These are phyloP conservation scores for Drosophila phalerata DNA, from an alignment of 2,888 invertebrate genomes.

Conservation along the genomic window DNA sequence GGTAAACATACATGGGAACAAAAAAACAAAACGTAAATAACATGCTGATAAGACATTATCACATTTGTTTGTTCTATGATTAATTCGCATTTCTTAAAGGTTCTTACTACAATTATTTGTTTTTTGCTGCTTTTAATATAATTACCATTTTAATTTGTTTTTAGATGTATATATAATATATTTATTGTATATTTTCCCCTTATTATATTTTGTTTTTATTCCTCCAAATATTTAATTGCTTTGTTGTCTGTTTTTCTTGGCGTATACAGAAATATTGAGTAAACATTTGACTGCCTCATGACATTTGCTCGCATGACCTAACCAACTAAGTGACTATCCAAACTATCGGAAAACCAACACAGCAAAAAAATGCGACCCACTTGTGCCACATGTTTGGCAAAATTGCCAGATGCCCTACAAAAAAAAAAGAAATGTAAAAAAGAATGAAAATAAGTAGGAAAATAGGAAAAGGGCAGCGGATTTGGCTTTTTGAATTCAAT, in stretches of 20 bases:
- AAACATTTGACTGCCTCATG: slow-evolving; percentile 26
- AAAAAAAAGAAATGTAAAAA: slow-evolving; percentile 3
- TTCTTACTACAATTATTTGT: background rate
- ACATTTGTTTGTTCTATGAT: slow-evolving; percentile 20
- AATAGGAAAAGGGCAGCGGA: slow-evolving; percentile 63
- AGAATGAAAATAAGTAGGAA: slow-evolving; percentile 42
- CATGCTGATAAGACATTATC: slow-evolving; percentile 17
- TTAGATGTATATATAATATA: too few relatives aligned
- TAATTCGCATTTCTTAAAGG: background rate
- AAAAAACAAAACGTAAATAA: background rate
- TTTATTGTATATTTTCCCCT: background rate
- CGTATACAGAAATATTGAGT: slow-evolving; percentile 14
- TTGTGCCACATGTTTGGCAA: slow-evolving; percentile 40
- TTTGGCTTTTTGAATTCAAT: slow-evolving; percentile 79
- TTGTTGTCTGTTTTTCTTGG: background rate
- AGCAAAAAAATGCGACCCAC: slow-evolving; percentile 39
- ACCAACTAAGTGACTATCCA: slow-evolving; percentile 45
- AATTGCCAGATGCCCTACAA: slow-evolving; percentile 39
- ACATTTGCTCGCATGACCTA: slow-evolving; percentile 57
- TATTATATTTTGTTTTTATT: slow-evolving; percentile 1
- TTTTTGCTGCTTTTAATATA: background rate
- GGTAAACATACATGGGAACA: slow-evolving; percentile 21
- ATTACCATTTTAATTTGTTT: background rate
- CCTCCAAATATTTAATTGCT: slow-evolving; percentile 1
- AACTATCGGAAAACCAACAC: slow-evolving; percentile 45